Evolutionary conservation across 2,113 vertebrate genomes (phyloP).

Genomic region (Callipepla squamata): DNA sequence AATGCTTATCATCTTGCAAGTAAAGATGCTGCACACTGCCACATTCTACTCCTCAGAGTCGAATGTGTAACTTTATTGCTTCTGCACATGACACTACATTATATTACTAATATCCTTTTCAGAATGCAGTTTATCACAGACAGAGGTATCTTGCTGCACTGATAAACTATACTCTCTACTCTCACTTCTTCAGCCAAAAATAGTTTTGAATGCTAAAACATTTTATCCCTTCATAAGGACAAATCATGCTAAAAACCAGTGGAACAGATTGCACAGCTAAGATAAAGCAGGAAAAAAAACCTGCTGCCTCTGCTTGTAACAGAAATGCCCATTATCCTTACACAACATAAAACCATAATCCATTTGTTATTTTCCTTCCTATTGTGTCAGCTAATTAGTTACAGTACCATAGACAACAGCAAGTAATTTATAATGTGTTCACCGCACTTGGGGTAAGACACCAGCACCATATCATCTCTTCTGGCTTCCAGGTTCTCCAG

Average conservation of each 20-base stretch:
- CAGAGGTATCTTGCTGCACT: not conserved
- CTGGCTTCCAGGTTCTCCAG: conserved; percentile 70
- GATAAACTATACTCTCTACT: not conserved
- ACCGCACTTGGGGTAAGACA: conserved; percentile 82
- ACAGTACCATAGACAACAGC: not conserved
- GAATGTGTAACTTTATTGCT: not conserved
- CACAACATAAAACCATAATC: not conserved
- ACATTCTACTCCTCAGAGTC: not conserved
- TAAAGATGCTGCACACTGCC: not conserved
- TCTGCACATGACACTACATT: not conserved
- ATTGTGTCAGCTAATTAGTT: not conserved
- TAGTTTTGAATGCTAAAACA: not conserved
- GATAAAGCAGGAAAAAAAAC: not conserved
- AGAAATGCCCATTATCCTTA: not conserved
- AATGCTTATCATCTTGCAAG: not conserved
- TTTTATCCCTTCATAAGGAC: not conserved
- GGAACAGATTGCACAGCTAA: not conserved
- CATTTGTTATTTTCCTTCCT: not conserved
- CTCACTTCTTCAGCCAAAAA: not conserved
- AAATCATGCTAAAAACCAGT: not conserved
- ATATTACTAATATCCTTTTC: not conserved
- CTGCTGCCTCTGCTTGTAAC: not conserved
- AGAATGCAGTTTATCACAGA: not conserved
- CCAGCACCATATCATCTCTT: conserved; percentile 75
- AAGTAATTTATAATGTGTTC: conserved; percentile 47